Evolutionary conservation across 2,797 vertebrate genomes (phyloP), one percentile per base, ranked within the genome.

Genomic region (Pseudopleuronectes americanus): DNA sequence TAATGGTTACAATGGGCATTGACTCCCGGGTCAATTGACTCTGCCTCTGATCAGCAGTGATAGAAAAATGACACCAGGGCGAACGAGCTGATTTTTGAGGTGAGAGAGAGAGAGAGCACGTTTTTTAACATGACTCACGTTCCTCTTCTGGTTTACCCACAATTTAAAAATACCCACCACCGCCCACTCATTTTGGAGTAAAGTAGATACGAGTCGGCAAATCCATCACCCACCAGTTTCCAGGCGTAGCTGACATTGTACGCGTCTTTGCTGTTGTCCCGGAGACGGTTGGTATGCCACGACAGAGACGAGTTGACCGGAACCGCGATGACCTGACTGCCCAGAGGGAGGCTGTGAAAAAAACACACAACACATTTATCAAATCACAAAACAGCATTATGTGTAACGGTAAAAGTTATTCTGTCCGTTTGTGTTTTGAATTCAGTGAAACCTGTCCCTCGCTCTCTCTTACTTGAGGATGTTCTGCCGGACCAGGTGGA

Each of bases 161-260:
- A 9, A 9, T 33, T 33, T 10, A 10, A 33, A 33, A 33, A 33
- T 33, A 33, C 31, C 31, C 31, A 10, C 8, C 31, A 10, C 2
- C 31, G 9, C 8, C 31, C 31, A 33, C 31, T 33, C 2, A 33
- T 33, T 33, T 33, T 33, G 31, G 31, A 10, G 31, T 33, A 33
- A 33, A 33, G 31, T 8, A 33, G 31, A 33, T 33, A 33, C 31
- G 31, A 33, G 31, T 33, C 2, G n/a, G 21, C 48, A 22, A 31
- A 26, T 19, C 57, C 49, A n/a, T 63, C 48, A 76, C 90, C 12
- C 85, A 99, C 98, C 97, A 99, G 96, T 87, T 99, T 99, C 98
- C 98, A 99, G 87, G 98, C 97, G 0, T 99, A 99, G 95, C 97
- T 99, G 89, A 99, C 97, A 0, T 98, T 99, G 90, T 99, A 99